Evolutionary conservation across 2,797 vertebrate genomes (phyloP).

Genomic region (Amblyraja radiata): DNA sequence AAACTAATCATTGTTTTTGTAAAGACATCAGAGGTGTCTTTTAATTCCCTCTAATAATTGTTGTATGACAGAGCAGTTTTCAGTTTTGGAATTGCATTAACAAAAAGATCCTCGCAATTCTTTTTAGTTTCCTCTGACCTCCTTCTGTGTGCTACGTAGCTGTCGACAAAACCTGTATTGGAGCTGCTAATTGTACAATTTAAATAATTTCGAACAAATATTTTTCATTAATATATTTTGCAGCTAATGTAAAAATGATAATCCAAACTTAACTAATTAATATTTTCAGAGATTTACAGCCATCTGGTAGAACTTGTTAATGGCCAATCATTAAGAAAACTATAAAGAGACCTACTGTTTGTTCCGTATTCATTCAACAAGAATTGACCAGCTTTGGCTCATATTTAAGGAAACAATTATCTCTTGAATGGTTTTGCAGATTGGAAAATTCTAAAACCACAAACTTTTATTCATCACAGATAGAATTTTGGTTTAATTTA

Average conservation of each 20-base stretch:
- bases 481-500: neutral
- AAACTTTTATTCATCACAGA: neutral
- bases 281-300: neutral
- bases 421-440: neutral
- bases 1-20: conserved; percentile 6
- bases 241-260: conserved; percentile 7
- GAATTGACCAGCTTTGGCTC: neutral
- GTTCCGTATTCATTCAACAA: neutral
- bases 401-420: neutral
- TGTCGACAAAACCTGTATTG: neutral
- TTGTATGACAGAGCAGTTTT: neutral
- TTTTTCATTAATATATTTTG: neutral
- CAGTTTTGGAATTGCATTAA: neutral
- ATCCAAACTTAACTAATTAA: conserved; percentile 22
- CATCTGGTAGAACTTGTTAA: conserved; percentile 24
- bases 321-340: conserved; percentile 9
- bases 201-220: neutral
- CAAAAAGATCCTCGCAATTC: neutral
- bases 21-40: neutral
- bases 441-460: conserved; percentile 1
- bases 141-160: neutral
- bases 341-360: neutral
- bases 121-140: neutral
- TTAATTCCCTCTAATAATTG: neutral
- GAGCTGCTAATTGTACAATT: neutral